These are phyloP conservation scores for Euphonia xanthogaster DNA, from an alignment of 2,797 vertebrate species.

Conservation along the genomic window DNA sequence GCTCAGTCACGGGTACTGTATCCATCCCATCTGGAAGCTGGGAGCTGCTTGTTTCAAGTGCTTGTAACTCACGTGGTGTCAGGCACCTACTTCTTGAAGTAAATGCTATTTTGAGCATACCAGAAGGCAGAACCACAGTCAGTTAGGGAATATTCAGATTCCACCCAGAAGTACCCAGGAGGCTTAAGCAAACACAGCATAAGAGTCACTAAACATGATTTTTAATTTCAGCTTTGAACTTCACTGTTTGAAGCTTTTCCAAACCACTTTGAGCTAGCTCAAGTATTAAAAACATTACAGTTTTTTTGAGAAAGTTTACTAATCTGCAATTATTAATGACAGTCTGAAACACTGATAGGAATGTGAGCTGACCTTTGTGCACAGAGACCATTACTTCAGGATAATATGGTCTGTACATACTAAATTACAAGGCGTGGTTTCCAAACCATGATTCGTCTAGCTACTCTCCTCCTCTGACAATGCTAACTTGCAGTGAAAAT, in stretches of 20 bases:
- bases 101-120: neutral
- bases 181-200: neutral
- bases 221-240: slow-evolving; percentile 51
- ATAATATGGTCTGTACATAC: neutral
- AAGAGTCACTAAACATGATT: neutral
- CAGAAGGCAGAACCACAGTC: neutral
- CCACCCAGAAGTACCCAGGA: neutral
- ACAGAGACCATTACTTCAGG: neutral
- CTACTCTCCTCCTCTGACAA: neutral
- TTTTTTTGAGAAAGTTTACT: neutral
- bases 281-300: neutral
- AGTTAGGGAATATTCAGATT: neutral
- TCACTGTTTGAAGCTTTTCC: slow-evolving; percentile 1
- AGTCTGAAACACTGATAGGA: neutral
- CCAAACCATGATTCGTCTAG: neutral
- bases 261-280: neutral
- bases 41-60: neutral
- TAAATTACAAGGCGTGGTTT: neutral
- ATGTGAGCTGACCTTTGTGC: neutral
- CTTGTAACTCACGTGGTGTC: neutral
- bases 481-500: neutral
- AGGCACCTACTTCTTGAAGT: neutral
- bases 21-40: neutral
- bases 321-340: neutral
- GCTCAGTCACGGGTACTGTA: neutral